phyloP scores from a whole-genome alignment of 1,140 invertebrate genomes.

The Amphibalanus amphitrite region DNA sequence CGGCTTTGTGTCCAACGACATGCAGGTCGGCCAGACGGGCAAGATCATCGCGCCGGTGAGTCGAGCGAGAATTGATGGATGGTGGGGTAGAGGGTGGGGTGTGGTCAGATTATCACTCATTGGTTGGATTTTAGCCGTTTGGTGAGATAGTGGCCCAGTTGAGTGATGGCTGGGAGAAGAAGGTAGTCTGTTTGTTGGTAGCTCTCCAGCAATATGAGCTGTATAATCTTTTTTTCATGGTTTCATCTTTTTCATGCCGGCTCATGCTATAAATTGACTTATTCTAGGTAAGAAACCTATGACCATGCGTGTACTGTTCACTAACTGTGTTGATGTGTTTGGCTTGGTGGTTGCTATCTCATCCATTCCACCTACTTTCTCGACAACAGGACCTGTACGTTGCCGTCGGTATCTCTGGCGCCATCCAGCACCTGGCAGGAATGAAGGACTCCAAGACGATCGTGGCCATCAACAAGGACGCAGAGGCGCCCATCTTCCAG shows the following conservation, averaged over 20 bases:
- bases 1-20: slow-evolving; percentile 94
- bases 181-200: too few relatives aligned
- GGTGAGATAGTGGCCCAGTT: neutral
- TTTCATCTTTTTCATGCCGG: too few relatives aligned
- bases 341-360: too few relatives aligned
- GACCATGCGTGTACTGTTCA: too few relatives aligned
- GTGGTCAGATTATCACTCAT: too few relatives aligned
- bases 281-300: too few relatives aligned
- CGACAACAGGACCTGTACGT: slow-evolving; percentile 77
- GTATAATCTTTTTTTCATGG: too few relatives aligned
- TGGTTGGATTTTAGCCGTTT: neutral
- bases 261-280: too few relatives aligned
- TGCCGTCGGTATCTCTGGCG: slow-evolving; percentile 95
- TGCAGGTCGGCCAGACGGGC: slow-evolving; percentile 92
- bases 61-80: slow-evolving; percentile 11
- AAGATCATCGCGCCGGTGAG: slow-evolving; percentile 96
- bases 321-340: too few relatives aligned
- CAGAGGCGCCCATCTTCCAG: slow-evolving; percentile 98
- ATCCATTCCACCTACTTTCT: slow-evolving; percentile 1
- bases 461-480: slow-evolving; percentile 98
- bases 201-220: too few relatives aligned
- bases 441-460: slow-evolving; percentile 99
- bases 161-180: too few relatives aligned
- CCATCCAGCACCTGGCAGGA: slow-evolving; percentile 96
- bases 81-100: neutral